Conservation (phyloP, 2,888 invertebrate species). For the Scelioninae gen. 1 region DNA sequence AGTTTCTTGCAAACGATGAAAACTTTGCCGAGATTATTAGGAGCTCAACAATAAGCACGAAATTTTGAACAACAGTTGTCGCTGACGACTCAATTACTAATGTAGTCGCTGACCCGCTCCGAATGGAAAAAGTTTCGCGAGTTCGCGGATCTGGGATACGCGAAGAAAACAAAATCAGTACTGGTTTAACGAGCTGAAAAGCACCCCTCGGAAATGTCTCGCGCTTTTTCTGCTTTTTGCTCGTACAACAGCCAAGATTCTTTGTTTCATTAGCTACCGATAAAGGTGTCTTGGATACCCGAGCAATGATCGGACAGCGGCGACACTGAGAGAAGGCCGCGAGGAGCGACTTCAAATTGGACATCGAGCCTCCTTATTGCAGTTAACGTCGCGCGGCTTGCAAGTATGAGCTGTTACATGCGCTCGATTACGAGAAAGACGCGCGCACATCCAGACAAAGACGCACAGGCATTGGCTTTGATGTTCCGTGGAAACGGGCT, state of each 20-base stretch:
- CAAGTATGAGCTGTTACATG: conserved; percentile 69
- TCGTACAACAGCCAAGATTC: conserved; percentile 35
- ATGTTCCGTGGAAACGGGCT: conserved; percentile 72
- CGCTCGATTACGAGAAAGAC: conserved; percentile 63
- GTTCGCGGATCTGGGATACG: neutral
- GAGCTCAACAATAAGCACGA: conserved; percentile 23
- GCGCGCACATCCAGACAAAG: conserved; percentile 48
- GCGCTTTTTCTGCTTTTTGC: conserved; percentile 45
- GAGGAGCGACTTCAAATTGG: conserved; percentile 60
- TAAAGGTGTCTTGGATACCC: conserved; percentile 48
- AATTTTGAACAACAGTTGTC: conserved; percentile 60
- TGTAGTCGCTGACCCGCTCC: conserved; percentile 1
- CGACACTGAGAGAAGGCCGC: conserved; percentile 44
- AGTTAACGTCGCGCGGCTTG: conserved; percentile 62
- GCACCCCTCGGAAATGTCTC: conserved; percentile 26
- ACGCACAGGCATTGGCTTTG: conserved; percentile 68
- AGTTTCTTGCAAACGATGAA: neutral
- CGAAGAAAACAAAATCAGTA: conserved; percentile 22
- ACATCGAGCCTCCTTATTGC: conserved; percentile 60
- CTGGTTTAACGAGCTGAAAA: conserved; percentile 29
- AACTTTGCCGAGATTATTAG: neutral
- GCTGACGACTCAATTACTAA: conserved; percentile 65
- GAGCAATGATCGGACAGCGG: conserved; percentile 34
- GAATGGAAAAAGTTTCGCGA: conserved; percentile 41
- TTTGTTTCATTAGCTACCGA: conserved; percentile 58